phyloP scores from a whole-genome alignment of 1,140 invertebrate species.

The Drosophila carrolli region DNA sequence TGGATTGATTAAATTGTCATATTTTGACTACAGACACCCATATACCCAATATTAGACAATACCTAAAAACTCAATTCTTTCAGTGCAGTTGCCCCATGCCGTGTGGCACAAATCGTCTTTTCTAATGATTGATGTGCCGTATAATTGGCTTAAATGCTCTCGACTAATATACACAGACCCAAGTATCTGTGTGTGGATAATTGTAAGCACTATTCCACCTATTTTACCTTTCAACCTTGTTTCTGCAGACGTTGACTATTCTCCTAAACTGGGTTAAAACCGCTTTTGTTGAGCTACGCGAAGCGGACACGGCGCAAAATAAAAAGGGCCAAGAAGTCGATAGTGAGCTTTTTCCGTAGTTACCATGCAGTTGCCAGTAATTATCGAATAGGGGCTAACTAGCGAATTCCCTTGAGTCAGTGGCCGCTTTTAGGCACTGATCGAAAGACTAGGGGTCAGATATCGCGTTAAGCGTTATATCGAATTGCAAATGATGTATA shows the following conservation, averaged over 20 bases:
- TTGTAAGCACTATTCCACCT: slow-evolving; percentile 7
- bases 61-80: background rate
- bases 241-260: slow-evolving; percentile 35
- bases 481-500: slow-evolving; percentile 1
- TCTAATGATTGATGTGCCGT: slow-evolving; percentile 65
- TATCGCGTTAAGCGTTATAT: slow-evolving; percentile 6
- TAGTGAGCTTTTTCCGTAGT: slow-evolving; percentile 4
- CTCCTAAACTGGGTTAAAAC: slow-evolving; percentile 36
- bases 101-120: slow-evolving; percentile 34
- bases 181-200: slow-evolving; percentile 22
- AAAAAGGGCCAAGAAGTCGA: slow-evolving; percentile 11
- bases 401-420: slow-evolving; percentile 23
- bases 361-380: slow-evolving; percentile 20
- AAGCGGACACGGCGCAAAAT: slow-evolving; percentile 7
- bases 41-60: too few relatives aligned
- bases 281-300: slow-evolving; percentile 35
- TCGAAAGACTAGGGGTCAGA: slow-evolving; percentile 5
- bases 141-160: slow-evolving; percentile 76
- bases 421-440: slow-evolving; percentile 2
- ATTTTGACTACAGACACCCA: too few relatives aligned
- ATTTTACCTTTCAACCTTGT: slow-evolving; percentile 48
- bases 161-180: slow-evolving; percentile 30
- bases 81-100: slow-evolving; percentile 5
- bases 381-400: slow-evolving; percentile 26
- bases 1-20: too few relatives aligned